Base-by-base conservation (phyloP, 2,113 vertebrate genomes). In the Nestor notabilis region DNA sequence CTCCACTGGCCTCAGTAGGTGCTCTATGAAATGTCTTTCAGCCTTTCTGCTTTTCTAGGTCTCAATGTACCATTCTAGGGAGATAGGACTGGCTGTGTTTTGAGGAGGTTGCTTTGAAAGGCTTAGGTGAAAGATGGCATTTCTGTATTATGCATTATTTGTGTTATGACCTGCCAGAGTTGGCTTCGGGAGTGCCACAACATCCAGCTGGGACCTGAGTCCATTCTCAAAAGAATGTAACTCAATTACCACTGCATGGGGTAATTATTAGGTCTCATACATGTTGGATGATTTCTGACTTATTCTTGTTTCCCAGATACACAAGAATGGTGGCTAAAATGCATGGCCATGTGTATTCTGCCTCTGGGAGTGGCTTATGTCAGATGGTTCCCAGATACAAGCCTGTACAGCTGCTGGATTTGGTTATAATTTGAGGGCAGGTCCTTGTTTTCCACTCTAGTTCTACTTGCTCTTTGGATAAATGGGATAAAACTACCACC, bases 211-310 rank as follows among this genome's bases (percentile, higher is more conserved):
- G 44, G 61, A 21, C 13, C 1, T 3, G 60, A 18, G 11, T 7
- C 12, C 20, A 24, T 58, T 35, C n/a, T 58, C 33, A 58, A 58
- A 58, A 58, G 56, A 35, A 21, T 35, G 33, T 14, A 58, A 35
- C 13, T 13, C 56, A 35, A 24, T 58, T 58, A 58, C 56, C 1
- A 1, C 13, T 24, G 33, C 21, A 24, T 35, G 13, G 56, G 6
- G 56, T 23, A 58, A 24, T 24, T 24, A n/a, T 58, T 58, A 58
- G 56, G 33, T 58, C 21, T 35, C 6, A 10, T 35, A 9, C 2
- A 0, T 3, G 5, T 11, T 11, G 18, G 29, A 66, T 4, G 13
- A 15, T 10, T 29, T n/a, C 13, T 44, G 10, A 2, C 1, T 17
- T 24, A 1, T 55, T 43, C 70, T 25, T 21, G 23, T 11, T 19